Base-by-base conservation (phyloP, 2,888 invertebrate species). In the Trichogramma evanescens region DNA sequence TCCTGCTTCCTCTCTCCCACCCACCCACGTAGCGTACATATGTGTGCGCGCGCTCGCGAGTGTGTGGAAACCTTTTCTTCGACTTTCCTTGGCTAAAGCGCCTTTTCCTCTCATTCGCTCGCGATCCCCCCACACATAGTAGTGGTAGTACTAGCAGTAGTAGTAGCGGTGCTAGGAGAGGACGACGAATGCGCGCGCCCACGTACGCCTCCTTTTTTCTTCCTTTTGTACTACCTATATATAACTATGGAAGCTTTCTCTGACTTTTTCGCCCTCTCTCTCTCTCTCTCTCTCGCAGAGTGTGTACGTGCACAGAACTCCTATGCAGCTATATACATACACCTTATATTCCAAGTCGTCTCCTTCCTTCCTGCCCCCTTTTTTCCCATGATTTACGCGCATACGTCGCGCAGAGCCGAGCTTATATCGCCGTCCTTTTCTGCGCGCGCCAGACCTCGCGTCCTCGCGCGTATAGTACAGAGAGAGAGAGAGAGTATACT, bases 1-100 rank as follows among this genome's bases (percentile, higher is more conserved):
- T 63, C 53, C 51, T 66, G 65, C 69, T 68, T 62, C 70, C 68
- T 65, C 66, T 67, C 65, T 61, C 56, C 46, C 55, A 58, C 49
- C 56, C 45, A 38, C 46, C 10, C n/a, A n/a, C 54, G 45, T 53
- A 9, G 26, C 38, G 9, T 13, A 54, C 50, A 50, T n/a, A 49
- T 54, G 43, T 52, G 56, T 48, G 59, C 39, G 13, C 51, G 63
- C 58, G 56, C 51, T 1, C 26, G 26, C 26, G 26, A 26, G 26
- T 26, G 26, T 26, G 26, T 26, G 26, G 26, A 26, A 26, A 26
- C 26, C 2, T 26, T 26, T 26, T 26, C 26, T 26, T 26, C 26
- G 26, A 26, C 26, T 26, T 26, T 26, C 26, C 26, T 26, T 26
- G 26, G 26, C 26, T 26, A 2, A 5, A 10, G 13, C 39, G 48